Conservation (phyloP, 2,888 invertebrate genomes). For the Ectemnius cavifrons region DNA sequence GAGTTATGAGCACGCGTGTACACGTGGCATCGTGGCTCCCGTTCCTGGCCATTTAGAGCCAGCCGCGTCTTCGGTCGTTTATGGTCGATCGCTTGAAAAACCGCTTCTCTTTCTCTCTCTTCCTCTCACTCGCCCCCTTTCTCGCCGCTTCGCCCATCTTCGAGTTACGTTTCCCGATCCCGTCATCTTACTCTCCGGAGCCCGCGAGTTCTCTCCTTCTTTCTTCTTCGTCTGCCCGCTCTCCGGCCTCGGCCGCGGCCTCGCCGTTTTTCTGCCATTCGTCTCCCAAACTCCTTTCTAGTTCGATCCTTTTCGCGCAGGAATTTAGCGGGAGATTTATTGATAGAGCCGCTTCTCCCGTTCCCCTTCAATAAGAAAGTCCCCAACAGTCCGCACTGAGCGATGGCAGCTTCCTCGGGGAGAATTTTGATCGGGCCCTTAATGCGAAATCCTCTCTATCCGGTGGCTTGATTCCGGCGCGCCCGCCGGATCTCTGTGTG, state of each 20-base stretch:
- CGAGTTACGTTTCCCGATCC: conserved; percentile 20
- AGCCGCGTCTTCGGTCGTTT: conserved; percentile 71
- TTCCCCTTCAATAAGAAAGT: no score
- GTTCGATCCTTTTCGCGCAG: no score
- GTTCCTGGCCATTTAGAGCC: conserved; percentile 71
- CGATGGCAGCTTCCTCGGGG: no score
- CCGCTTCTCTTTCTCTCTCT: conserved; percentile 40
- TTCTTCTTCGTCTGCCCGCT: background rate
- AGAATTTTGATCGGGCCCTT: no score
- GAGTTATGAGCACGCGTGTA: conserved; percentile 61
- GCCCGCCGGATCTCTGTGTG: no score
- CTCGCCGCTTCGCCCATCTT: conserved; percentile 7
- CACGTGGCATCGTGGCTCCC: conserved; percentile 59
- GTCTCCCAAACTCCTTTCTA: no score
- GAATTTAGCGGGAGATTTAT: no score
- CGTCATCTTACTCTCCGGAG: conserved; percentile 21
- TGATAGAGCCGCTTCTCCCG: no score
- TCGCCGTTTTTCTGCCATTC: background rate
- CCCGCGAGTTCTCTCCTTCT: background rate
- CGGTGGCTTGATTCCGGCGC: no score
- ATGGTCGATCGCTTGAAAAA: conserved; percentile 64
- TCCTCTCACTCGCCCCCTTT: background rate
- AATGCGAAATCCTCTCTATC: no score
- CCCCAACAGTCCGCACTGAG: no score
- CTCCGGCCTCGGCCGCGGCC: conserved; percentile 7